Evolutionary conservation across 92 coral and sea anemone species (phyloP), one percentile per base, ranked within the genome.

Genomic region (Porites lobata): DNA sequence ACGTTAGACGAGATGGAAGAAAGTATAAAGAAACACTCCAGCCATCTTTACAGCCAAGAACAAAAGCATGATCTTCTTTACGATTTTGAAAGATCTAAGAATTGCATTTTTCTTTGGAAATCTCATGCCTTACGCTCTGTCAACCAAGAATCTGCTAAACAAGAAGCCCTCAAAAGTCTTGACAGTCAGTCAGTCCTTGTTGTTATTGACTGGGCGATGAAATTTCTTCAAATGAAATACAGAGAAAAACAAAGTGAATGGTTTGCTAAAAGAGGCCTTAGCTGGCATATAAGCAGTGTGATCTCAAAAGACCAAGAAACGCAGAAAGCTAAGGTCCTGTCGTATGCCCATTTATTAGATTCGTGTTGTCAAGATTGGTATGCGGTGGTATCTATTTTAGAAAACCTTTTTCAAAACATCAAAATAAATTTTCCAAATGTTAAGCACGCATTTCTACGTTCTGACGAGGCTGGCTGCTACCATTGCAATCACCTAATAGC

Each of bases 341-440:
- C 88, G 1, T 88, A 82, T 59, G 80, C 86, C 8, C 92, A 82
- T 56, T 78, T 87, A 29, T 81, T 91, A 56, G 94, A 91, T 78
- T 69, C 86, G 50, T 87, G 94, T 62, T 52, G 81, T 4, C 94
- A 91, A 82, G 94, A 91, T 79, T 91, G 86, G 94, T 91, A 20
- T 79, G 74, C 87, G 14, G 87, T 91, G 15, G n/a, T 78, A 2
- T 91, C 92, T 19, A 70, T 87, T 50, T 32, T 83, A 21, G 87
- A 91, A 56, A 78, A 83, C 57, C 81, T 84, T 15, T 87, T 91
- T 10, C 64, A 20, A 38, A 58, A 54, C 13, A 69, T 2, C 4
- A 29, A 29, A 29, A 3, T 29, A 2, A 29, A 29, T 29, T 29
- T 29, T 29, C 32, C 32, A 29, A 29, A 2, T 29, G 32, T 29